Evolutionary conservation across 2,888 invertebrate species (phyloP).

Genomic region (Uropetala carovei): DNA sequence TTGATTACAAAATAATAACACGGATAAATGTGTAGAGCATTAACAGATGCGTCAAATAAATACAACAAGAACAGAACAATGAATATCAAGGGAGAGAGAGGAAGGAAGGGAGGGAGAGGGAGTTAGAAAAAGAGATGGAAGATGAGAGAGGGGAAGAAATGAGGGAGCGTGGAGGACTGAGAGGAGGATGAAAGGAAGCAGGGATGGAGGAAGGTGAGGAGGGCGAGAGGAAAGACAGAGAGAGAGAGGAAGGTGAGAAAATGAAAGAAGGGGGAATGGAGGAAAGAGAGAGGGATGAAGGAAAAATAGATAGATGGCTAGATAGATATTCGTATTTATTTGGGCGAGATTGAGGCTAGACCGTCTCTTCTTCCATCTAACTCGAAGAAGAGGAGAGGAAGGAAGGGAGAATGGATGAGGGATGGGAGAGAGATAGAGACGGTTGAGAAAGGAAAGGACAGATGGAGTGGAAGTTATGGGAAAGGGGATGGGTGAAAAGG

Average conservation of each 20-base stretch:
- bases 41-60: no score
- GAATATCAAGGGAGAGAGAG: conserved; percentile 4
- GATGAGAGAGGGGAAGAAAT: not conserved
- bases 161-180: not conserved
- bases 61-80: no score
- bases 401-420: not conserved
- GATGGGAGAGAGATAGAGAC: not conserved
- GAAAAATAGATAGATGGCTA: not conserved
- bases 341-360: no score
- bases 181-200: not conserved
- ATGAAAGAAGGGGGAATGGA: not conserved
- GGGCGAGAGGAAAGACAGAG: not conserved
- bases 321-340: no score
- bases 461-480: not conserved
- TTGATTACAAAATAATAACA: no score
- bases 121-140: not conserved
- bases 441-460: not conserved
- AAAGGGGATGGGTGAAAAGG: not conserved
- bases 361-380: no score
- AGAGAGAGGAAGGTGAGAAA: not conserved
- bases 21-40: no score
- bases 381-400: not conserved
- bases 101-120: not conserved
- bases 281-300: not conserved
- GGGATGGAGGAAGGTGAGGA: not conserved